Evolutionary conservation across 2,113 vertebrate genomes (phyloP), one percentile per base, ranked within the genome.

Genomic region (Aspidoscelis tigris): DNA sequence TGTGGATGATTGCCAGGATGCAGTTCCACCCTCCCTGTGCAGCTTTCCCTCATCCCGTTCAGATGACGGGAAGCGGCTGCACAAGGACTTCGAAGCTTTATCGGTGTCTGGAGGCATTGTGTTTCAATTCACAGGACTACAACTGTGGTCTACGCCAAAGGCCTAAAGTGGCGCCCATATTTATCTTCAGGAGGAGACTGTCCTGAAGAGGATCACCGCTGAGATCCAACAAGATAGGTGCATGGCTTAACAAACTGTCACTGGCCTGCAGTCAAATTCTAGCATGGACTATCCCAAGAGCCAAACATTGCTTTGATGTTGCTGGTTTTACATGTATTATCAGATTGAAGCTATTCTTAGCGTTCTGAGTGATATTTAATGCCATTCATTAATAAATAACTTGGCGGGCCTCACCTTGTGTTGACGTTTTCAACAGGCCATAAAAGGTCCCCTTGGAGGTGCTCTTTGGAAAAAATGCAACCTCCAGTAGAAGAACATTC

Each of bases 381-480:
- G 55, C 81, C 39, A n/a, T 80, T 76, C 55, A 26, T 70, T 14
- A 1, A 65, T 18, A 18, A 5, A 43, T 64, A 89, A 87, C 83
- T 66, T 58, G 24, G 0, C 81, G 41, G 50, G 43, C 21, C 81
- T 68, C 76, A 69, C 76, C 41, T 39, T 80, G 26, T 26, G 76
- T 92, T 79, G 10, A 79, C 74, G 84, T 85, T 81, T 64, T 44
- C 87, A 86, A 39, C 0, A 58, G 58, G 88, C 76, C 71, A 47
- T 5, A 39, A 50, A 82, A 70, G 6, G 14, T 58, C 43, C 72
- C 66, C 41, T 55, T 61, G 11, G 61, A 68, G 53, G 16, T 10
- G 26, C 5, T 71, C 33, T 33, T 41, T 64, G 78, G 55, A 7
- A 7, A 61, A 78, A 68, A 74, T 53, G 24, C 7, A 4, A 0